Conservation (phyloP, 2,797 vertebrate genomes). For the Gila robusta region DNA sequence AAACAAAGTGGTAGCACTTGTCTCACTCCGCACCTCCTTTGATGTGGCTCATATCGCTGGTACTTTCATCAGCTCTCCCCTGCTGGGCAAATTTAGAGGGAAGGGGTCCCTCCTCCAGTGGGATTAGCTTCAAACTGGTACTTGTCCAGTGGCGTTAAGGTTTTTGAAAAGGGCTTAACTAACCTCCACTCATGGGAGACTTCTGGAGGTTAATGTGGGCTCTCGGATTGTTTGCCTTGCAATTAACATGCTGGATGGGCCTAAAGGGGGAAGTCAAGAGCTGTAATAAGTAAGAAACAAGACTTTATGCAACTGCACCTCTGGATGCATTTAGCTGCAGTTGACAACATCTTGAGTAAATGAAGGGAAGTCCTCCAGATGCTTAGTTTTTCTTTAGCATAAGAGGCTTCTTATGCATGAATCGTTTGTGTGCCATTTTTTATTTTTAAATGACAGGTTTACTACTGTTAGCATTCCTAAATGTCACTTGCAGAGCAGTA, state of each 20-base stretch:
- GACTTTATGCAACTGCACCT: slow-evolving; percentile 26
- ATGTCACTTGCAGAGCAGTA: background rate
- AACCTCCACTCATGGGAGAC: slow-evolving; percentile 66
- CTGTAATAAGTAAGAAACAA: slow-evolving; percentile 50
- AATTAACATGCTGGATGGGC: slow-evolving; percentile 71
- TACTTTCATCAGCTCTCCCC: slow-evolving; percentile 76
- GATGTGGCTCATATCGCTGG: slow-evolving; percentile 74
- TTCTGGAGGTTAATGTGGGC: slow-evolving; percentile 67
- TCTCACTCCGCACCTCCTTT: slow-evolving; percentile 70
- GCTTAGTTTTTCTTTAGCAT: background rate
- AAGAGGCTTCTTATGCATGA: background rate
- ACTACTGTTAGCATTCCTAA: background rate
- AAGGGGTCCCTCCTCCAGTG: slow-evolving; percentile 73
- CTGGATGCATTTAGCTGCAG: slow-evolving; percentile 12
- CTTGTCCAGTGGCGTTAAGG: slow-evolving; percentile 73
- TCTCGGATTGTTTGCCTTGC: slow-evolving; percentile 75
- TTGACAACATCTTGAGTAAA: slow-evolving; percentile 16
- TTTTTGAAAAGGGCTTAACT: slow-evolving; percentile 74
- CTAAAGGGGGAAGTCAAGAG: slow-evolving; percentile 70
- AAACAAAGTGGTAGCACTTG: slow-evolving; percentile 65
- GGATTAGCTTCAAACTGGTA: slow-evolving; percentile 80
- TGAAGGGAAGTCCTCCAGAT: background rate
- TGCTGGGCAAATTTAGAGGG: slow-evolving; percentile 72
- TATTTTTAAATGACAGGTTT: background rate
- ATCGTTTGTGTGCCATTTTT: background rate